Percentiles rank a stretch among this genome's conserved stretches.
Conservation (phyloP, 1,140 invertebrate species). For the Galendromus occidentalis region DNA sequence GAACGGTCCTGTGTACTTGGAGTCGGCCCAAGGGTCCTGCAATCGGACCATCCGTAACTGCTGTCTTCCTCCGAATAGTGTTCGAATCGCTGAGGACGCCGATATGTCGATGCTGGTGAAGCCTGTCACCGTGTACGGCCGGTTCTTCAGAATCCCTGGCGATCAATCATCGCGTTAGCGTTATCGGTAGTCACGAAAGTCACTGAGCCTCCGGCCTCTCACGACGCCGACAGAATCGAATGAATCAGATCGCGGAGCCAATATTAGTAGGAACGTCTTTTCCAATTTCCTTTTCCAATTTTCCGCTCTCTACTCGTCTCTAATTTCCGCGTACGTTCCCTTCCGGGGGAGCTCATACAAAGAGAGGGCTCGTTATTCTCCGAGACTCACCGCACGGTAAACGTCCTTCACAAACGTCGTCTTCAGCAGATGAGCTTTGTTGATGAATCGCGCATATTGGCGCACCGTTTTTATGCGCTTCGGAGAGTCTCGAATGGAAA, state of each 20-base stretch:
- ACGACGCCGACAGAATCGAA: too few species aligned
- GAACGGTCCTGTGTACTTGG: constrained; percentile 1
- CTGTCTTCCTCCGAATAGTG: background rate
- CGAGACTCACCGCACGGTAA: background rate
- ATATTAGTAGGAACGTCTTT: background rate
- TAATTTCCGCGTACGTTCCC: background rate
- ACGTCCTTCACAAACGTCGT: background rate
- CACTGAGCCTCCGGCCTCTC: too few species aligned
- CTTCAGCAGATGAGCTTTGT: background rate
- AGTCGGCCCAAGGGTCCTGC: constrained; percentile 1
- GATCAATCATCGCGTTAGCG: background rate
- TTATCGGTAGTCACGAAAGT: background rate
- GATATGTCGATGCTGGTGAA: constrained; percentile 5
- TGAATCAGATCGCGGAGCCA: too few species aligned
- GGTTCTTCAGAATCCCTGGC: background rate
- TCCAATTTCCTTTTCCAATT: background rate
- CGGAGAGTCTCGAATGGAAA: background rate
- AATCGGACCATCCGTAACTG: constrained; percentile 2
- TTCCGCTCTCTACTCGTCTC: background rate
- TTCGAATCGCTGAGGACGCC: background rate
- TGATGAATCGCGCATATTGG: background rate
- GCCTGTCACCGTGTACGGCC: constrained; percentile 3
- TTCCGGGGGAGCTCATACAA: background rate
- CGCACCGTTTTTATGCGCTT: background rate
- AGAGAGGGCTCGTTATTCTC: too few species aligned